phyloP scores from a whole-genome alignment of 1,140 invertebrate genomes.

The Dinoponera quadriceps region DNA sequence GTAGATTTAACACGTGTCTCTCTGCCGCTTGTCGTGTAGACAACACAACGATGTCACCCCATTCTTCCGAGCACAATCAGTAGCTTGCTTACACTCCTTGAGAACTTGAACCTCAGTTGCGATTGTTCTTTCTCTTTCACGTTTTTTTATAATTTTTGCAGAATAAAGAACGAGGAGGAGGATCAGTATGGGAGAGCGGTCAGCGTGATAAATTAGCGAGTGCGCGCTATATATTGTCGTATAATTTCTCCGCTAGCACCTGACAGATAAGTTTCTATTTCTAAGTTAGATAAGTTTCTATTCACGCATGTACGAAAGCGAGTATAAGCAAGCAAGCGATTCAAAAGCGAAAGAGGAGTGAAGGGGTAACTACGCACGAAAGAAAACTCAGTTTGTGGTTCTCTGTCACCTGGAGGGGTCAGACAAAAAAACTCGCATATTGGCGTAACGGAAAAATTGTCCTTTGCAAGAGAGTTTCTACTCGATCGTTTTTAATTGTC shows the following conservation, averaged over 20 bases:
- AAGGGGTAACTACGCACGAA: no score
- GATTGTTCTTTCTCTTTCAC: slow-evolving; percentile 32
- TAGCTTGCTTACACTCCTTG: slow-evolving; percentile 18
- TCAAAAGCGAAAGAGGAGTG: no score
- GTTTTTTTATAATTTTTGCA: slow-evolving; percentile 70
- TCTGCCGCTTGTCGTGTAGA: neutral
- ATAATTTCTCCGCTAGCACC: slow-evolving; percentile 30
- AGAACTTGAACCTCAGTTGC: slow-evolving; percentile 24
- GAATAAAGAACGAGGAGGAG: slow-evolving; percentile 43
- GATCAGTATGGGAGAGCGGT: slow-evolving; percentile 9
- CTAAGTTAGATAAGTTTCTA: slow-evolving; percentile 47
- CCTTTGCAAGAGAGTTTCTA: no score
- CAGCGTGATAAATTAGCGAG: slow-evolving; percentile 16
- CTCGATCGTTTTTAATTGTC: no score
- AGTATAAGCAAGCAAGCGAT: no score
- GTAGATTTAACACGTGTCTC: slow-evolving; percentile 4
- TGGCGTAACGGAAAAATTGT: no score
- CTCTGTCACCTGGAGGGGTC: no score
- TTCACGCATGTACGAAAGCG: neutral
- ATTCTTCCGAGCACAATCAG: slow-evolving; percentile 11
- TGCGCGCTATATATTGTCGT: slow-evolving; percentile 4
- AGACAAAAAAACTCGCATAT: no score
- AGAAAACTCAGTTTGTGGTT: no score
- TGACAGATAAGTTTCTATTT: slow-evolving; percentile 42
- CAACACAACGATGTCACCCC: neutral